These are phyloP conservation scores for Geopemphigus sp. DNA, from an alignment of 1,140 invertebrate species.

Conservation along the genomic window DNA sequence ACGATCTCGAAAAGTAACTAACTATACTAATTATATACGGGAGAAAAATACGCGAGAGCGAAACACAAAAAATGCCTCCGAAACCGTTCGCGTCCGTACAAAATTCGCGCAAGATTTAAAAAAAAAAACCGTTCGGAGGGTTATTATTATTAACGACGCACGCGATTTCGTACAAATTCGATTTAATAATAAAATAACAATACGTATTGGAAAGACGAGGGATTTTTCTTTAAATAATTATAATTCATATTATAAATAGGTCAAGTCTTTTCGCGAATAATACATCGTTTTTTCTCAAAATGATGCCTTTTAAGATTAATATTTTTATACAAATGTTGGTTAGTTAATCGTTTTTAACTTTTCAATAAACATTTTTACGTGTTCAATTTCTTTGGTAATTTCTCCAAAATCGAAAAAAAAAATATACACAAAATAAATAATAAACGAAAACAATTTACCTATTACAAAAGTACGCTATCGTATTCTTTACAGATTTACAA, in stretches of 20 bases:
- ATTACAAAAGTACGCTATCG: constrained; percentile 23
- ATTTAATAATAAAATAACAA: constrained; percentile 45
- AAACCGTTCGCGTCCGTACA: too few relatives aligned
- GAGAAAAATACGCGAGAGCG: too few relatives aligned
- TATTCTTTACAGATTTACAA: constrained; percentile 34
- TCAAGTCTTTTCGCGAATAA: constrained; percentile 45
- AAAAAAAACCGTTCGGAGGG: too few relatives aligned
- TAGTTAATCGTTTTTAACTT: constrained; percentile 44
- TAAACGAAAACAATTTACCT: constrained; percentile 41
- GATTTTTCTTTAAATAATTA: constrained; percentile 38
- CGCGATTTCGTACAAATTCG: constrained; percentile 32
- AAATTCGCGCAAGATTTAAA: too few relatives aligned
- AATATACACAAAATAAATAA: constrained; percentile 26
- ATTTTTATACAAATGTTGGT: constrained; percentile 32
- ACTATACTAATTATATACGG: too few relatives aligned
- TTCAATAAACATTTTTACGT: constrained; percentile 39
- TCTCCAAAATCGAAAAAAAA: background rate
- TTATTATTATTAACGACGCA: too few relatives aligned
- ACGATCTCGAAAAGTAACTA: too few relatives aligned
- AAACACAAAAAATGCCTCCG: too few relatives aligned
- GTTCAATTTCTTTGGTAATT: constrained; percentile 44
- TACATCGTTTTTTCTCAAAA: constrained; percentile 22
- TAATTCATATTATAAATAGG: constrained; percentile 27
- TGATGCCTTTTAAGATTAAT: constrained; percentile 5
- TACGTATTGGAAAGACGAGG: constrained; percentile 46